These are phyloP conservation scores for Drosophila bipectinata DNA, from an alignment of 1,140 invertebrate species.

Conservation along the genomic window DNA sequence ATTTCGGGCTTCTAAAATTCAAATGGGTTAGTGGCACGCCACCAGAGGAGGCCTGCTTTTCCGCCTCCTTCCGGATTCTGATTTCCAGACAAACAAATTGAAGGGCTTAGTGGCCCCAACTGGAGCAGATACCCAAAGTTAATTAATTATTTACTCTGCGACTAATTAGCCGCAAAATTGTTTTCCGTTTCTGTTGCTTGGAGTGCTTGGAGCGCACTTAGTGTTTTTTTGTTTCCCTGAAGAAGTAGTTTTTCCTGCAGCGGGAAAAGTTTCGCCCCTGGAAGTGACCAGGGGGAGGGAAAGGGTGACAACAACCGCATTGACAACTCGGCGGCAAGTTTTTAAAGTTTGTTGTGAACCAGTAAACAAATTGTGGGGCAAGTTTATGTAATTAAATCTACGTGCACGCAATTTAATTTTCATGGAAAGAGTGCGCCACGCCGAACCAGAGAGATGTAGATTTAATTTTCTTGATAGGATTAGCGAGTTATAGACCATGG, in stretches of 20 bases:
- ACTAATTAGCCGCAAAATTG: conserved; percentile 74
- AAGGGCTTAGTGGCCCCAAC: conserved; percentile 20
- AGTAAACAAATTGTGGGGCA: conserved; percentile 76
- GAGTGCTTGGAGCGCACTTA: conserved; percentile 47
- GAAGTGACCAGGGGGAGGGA: conserved; percentile 16
- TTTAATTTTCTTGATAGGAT: conserved; percentile 25
- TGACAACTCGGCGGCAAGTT: conserved; percentile 67
- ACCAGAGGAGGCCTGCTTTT: conserved; percentile 4
- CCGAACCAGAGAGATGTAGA: conserved; percentile 1
- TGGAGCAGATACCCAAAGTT: conserved; percentile 32
- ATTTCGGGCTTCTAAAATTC: conserved; percentile 38
- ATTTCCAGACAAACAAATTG: conserved; percentile 11
- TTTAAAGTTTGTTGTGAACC: conserved; percentile 79
- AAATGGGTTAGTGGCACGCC: conserved; percentile 65
- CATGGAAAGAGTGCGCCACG: background rate
- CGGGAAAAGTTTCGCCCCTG: conserved; percentile 41
- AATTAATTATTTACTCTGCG: conserved; percentile 70
- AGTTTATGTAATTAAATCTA: conserved; percentile 80
- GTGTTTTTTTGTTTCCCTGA: conserved; percentile 11
- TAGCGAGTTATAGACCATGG: conserved; percentile 8
- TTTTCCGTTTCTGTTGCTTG: conserved; percentile 23
- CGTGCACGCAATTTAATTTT: conserved; percentile 74
- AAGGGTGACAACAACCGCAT: conserved; percentile 35
- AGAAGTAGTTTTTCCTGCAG: conserved; percentile 33
- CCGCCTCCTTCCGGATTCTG: background rate